These are phyloP conservation scores for Chironomus striatipennis DNA, from an alignment of 1,140 invertebrate species.

Conservation along the genomic window DNA sequence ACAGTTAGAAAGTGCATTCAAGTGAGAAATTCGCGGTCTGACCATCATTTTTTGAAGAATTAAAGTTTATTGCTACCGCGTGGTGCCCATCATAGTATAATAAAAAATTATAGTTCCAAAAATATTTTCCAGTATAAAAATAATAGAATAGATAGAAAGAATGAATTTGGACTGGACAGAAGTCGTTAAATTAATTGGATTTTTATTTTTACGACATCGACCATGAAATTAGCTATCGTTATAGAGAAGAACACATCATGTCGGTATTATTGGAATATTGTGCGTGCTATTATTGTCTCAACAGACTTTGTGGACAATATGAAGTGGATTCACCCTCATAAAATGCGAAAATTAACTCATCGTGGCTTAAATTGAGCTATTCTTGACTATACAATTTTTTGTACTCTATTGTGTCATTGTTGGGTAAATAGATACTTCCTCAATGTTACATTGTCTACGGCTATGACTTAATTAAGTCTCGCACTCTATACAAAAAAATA, in stretches of 20 bases:
- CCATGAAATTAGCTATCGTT: not conserved
- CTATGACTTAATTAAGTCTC: slow-evolving; percentile 2
- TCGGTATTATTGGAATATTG: not conserved
- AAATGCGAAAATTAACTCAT: not conserved
- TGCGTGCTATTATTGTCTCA: not conserved
- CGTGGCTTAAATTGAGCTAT: not conserved
- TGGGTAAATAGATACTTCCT: slow-evolving; percentile 1
- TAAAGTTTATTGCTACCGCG: no score
- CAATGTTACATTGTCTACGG: not conserved
- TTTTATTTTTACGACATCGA: slow-evolving; percentile 5
- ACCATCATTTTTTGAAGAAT: not conserved
- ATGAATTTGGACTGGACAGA: not conserved
- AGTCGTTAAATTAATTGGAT: slow-evolving; percentile 21
- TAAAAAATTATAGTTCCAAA: no score
- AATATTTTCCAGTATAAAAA: no score
- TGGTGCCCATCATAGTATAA: no score
- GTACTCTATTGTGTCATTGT: not conserved
- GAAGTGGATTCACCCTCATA: not conserved
- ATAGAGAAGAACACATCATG: not conserved
- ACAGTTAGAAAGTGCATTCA: not conserved
- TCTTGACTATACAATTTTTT: not conserved
- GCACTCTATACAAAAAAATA: not conserved
- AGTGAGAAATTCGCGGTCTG: not conserved
- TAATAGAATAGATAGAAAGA: no score
- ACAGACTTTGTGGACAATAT: not conserved